These are phyloP conservation scores for Nemapogon koenigi DNA, from an alignment of 2,888 invertebrate species.

Conservation along the genomic window DNA sequence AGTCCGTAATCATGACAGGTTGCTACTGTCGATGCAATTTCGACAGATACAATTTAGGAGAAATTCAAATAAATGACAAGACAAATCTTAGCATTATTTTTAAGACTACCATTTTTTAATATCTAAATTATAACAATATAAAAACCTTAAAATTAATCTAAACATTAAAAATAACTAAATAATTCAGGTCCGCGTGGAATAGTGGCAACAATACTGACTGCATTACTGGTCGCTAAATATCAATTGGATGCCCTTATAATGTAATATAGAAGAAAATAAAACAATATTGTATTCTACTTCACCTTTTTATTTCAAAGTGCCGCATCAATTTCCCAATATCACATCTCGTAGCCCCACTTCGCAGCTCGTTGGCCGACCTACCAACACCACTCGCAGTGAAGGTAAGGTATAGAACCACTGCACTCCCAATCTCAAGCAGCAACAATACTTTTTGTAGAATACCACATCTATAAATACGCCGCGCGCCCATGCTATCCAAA, in stretches of 20 bases:
- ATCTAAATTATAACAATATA: too few relatives aligned
- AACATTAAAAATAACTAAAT: too few relatives aligned
- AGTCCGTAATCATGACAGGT: too few relatives aligned
- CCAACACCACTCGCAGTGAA: conserved; percentile 10
- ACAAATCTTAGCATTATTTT: too few relatives aligned
- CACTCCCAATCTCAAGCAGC: conserved; percentile 34
- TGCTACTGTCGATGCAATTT: too few relatives aligned
- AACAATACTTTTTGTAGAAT: conserved; percentile 32
- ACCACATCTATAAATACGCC: conserved; percentile 51
- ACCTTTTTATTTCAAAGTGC: neutral
- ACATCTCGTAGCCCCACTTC: conserved; percentile 5
- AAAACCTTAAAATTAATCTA: too few relatives aligned
- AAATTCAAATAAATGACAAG: too few relatives aligned
- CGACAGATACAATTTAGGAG: too few relatives aligned
- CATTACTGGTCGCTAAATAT: too few relatives aligned
- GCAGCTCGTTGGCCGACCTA: neutral
- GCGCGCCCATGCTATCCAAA: conserved; percentile 29
- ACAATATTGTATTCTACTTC: neutral
- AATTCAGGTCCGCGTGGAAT: too few relatives aligned
- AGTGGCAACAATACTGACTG: too few relatives aligned
- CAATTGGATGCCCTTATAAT: too few relatives aligned
- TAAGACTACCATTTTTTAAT: neutral
- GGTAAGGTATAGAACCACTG: conserved; percentile 12
- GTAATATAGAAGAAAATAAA: neutral
- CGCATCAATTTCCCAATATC: conserved; percentile 1